Conservation (phyloP, 2,113 vertebrate genomes). For the Alaudala cheleensis region DNA sequence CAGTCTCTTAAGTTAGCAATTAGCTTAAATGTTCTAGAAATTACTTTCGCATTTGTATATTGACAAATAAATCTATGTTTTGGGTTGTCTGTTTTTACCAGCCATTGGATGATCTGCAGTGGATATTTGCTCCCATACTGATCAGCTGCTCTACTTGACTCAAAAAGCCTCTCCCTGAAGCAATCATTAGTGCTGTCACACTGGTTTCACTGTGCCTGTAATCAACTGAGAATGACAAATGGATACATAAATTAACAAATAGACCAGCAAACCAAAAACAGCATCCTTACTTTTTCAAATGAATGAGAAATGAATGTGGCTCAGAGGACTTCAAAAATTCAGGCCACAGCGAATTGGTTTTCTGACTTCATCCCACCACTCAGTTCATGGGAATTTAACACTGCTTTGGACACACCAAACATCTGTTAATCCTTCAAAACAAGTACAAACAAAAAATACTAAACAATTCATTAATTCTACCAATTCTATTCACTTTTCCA, state of each 20-base stretch:
- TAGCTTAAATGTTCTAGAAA: background rate
- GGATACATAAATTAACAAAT: background rate
- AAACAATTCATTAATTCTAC: background rate
- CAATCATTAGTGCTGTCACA: constrained; percentile 87
- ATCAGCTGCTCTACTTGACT: constrained; percentile 89
- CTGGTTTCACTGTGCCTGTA: constrained; percentile 91
- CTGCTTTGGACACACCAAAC: background rate
- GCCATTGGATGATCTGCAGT: constrained; percentile 87
- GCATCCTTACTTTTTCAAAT: background rate
- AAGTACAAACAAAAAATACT: background rate
- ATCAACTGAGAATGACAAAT: constrained; percentile 79
- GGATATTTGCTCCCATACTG: constrained; percentile 87
- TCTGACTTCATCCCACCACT: background rate
- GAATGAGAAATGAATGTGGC: background rate
- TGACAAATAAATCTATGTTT: background rate
- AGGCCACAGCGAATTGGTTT: background rate
- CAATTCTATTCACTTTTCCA: background rate
- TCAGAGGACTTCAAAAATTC: background rate
- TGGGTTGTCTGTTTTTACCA: constrained; percentile 76
- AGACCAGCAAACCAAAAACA: background rate
- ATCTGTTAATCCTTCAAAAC: background rate
- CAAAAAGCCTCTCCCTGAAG: constrained; percentile 87
- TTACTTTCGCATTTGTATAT: background rate
- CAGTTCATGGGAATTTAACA: background rate
- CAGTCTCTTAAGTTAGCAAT: background rate